Evolutionary conservation across 2,113 vertebrate species (phyloP), one percentile per base, ranked within the genome.

Genomic region (Sigmodon hispidus): DNA sequence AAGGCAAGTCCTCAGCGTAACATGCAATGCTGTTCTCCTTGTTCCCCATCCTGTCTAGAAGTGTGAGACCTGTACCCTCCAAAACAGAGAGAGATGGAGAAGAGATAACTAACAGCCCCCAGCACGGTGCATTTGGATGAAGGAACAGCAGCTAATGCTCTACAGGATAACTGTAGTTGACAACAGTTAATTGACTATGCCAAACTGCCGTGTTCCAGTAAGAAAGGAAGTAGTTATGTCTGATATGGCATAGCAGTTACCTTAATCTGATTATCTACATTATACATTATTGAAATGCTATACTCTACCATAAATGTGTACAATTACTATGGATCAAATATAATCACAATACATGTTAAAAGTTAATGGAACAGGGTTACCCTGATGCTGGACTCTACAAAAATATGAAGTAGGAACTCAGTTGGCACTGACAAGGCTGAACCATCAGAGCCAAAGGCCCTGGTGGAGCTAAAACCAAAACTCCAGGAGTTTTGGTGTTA

Each of bases 31-130:
- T 36, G 1, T 48, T 76, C 52, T 50, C 29, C 79, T 31, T 11
- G 1, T 3, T 10, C 12, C 57, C 50, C 34, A 9, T 40, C 76
- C 40, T 5, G 3, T 0, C n/a, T 40, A 6, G 57, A 0, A 12
- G 19, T 31, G 80, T 40, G 26, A 43, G 3, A 22, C 55, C 36
- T 34, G 3, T 13, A 52, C 4, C 43, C 29, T 63, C 17, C 21
- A 29, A 55, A 72, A 22, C 10, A 48, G 17, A 84, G 52, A 31
- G 4, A 2, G 4, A 31, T 34, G 24, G 15, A 43, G 10, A 86
- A 22, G 45, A 21, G 36, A 16, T 7, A 13, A 2, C 31, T 29
- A 36, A 55, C 17, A 65, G 36, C 9, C 22, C 8, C 34, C 43
- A 57, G 12, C 7, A 70, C 36, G 13, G 24, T 65, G 3, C 7